Evolutionary conservation across 2,797 vertebrate species (phyloP).

Genomic region (Microcaecilia unicolor): DNA sequence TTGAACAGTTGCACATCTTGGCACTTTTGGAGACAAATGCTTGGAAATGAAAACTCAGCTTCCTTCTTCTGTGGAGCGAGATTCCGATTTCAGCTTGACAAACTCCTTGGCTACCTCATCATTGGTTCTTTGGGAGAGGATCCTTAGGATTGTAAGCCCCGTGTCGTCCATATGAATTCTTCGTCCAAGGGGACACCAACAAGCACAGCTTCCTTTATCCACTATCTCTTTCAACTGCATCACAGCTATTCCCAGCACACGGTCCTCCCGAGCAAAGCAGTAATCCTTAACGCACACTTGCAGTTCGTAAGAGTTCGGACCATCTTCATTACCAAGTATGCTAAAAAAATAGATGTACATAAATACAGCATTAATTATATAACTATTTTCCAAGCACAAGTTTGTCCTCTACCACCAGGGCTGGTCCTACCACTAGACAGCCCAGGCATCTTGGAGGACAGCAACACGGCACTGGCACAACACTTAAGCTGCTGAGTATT

Average conservation of each 20-base stretch:
- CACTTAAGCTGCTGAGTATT: no score
- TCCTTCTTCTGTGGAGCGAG: slow-evolving; percentile 81
- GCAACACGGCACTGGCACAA: no score
- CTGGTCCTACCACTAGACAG: no score
- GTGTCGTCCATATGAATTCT: slow-evolving; percentile 91
- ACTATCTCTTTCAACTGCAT: slow-evolving; percentile 80
- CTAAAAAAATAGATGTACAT: slow-evolving; percentile 40
- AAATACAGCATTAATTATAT: no score
- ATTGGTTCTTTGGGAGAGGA: slow-evolving; percentile 90
- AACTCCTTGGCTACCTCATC: slow-evolving; percentile 96
- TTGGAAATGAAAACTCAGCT: slow-evolving; percentile 54
- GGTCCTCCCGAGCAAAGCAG: slow-evolving; percentile 93
- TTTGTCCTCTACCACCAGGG: no score
- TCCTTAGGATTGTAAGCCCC: slow-evolving; percentile 84
- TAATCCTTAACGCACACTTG: slow-evolving; percentile 95
- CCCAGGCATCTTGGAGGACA: no score
- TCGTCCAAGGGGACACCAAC: slow-evolving; percentile 85
- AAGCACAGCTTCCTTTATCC: slow-evolving; percentile 83
- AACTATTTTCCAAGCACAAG: no score
- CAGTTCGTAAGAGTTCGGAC: slow-evolving; percentile 87
- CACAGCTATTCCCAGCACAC: slow-evolving; percentile 79
- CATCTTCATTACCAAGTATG: slow-evolving; percentile 84
- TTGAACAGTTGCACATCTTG: slow-evolving; percentile 56
- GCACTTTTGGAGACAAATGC: slow-evolving; percentile 41
- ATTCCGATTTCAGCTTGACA: slow-evolving; percentile 90